phyloP scores from a whole-genome alignment of 2,888 invertebrate species.

The Calameuta pallipes region DNA sequence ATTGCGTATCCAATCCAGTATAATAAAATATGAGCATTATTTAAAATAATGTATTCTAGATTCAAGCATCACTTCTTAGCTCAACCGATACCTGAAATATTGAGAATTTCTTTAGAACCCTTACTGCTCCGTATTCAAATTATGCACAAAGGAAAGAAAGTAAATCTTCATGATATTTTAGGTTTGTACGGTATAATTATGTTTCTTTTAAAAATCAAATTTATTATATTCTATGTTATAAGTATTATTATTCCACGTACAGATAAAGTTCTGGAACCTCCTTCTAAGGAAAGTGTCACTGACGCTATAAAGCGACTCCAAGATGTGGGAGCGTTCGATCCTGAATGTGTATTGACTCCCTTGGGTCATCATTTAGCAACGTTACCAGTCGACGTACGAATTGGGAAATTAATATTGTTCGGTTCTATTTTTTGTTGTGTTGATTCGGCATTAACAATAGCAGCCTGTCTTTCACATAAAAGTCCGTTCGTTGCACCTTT shows the following conservation, averaged over 20 bases:
- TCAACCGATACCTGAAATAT: conserved; percentile 90
- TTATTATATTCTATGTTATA: not conserved
- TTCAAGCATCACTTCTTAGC: conserved; percentile 75
- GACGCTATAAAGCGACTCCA: conserved; percentile 78
- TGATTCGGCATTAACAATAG: conserved; percentile 92
- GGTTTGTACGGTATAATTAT: conserved; percentile 54
- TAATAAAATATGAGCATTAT: not conserved
- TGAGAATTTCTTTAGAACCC: conserved; percentile 89
- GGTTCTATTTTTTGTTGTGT: conserved; percentile 93
- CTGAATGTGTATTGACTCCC: conserved; percentile 79
- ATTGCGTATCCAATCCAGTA: not conserved
- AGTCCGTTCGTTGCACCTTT: conserved; percentile 83
- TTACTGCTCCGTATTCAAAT: conserved; percentile 81
- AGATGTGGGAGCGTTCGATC: conserved; percentile 85
- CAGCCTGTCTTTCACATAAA: conserved; percentile 84
- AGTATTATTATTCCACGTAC: conserved; percentile 27
- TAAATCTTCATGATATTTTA: conserved; percentile 69
- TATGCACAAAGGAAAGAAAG: conserved; percentile 64
- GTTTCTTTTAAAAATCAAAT: not conserved
- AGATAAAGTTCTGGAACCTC: conserved; percentile 82
- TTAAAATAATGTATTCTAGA: conserved; percentile 49
- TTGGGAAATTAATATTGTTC: conserved; percentile 92
- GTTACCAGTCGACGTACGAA: conserved; percentile 89
- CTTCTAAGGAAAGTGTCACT: conserved; percentile 74
- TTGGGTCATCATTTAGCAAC: conserved; percentile 89